Evolutionary conservation across 1,140 invertebrate species (phyloP), one percentile per base, ranked within the genome.

Genomic region (Heterodera schachtii): DNA sequence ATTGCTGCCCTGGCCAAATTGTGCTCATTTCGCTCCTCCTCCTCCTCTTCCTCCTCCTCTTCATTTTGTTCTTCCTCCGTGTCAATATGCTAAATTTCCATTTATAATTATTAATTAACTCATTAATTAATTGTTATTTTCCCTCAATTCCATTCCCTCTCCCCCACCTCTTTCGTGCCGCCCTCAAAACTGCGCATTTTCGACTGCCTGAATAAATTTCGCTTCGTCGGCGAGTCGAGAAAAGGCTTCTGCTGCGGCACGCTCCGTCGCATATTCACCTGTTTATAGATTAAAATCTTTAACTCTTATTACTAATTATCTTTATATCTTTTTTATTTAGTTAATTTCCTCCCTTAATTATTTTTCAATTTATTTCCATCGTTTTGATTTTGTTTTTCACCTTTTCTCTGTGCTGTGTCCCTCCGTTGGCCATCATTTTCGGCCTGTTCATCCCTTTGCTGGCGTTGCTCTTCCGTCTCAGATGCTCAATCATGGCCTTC

Each of bases 1-100:
- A 31, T 31, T 31, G 19, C 41, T 13, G 44, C 19, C n/a, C 66
- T 43, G 76, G 9, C 44, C 79, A 70, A 52, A 77, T 57, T 78
- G 41, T 44, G 69, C 31, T 52, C 41, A 76, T 64, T 46, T 73
- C 73, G 43, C 57, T n/a, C 21, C 21, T 46, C 57, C 41, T 64
- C 64, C n/a, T 3, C 67, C 7, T 16, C 6, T 69, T n/a, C 7
- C 69, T 11, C 67, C 21, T 71, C 69, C 69, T 11, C 69, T 31
- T 46, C 69, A 41, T 71, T 71, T 43, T 71, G 9, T n/a, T 71
- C 69, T 41, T 71, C 69, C 21, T 71, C 69, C 2, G 9, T 16
- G 41, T 71, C 69, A 41, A 43, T 8, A n/a, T 71, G 41, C 41
- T 71, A 11, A 71, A 71, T 41, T 60, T 64, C 13, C 11, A 64